Conservation (phyloP, 2,888 invertebrate species). For the Zygaena filipendulae region DNA sequence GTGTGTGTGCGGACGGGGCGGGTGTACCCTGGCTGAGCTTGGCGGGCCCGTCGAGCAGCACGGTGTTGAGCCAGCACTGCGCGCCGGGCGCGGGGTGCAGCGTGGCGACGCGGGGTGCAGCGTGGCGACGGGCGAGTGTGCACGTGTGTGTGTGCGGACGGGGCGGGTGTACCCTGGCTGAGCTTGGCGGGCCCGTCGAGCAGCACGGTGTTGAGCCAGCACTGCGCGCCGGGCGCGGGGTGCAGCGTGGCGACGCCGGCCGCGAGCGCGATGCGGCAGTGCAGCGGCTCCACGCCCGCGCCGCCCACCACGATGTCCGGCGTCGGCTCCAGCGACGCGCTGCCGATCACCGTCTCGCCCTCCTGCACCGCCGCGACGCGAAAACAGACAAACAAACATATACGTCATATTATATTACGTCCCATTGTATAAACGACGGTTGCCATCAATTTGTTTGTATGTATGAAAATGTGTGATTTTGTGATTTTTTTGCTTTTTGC, state of each 20-base stretch:
- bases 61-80: conserved; percentile 86
- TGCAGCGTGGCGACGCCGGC: conserved; percentile 79
- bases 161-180: conserved; percentile 75
- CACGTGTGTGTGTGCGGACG: too few species aligned
- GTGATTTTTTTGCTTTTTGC: too few species aligned
- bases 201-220: conserved; percentile 85
- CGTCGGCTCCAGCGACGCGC: conserved; percentile 73
- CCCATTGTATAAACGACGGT: too few species aligned
- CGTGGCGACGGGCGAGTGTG: too few species aligned
- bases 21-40: conserved; percentile 77
- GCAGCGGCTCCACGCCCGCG: conserved; percentile 80
- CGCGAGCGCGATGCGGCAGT: conserved; percentile 78
- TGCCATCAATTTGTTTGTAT: too few species aligned
- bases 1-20: too few species aligned
- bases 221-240: conserved; percentile 78
- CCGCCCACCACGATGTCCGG: conserved; percentile 85
- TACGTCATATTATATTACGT: background rate
- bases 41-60: conserved; percentile 80
- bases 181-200: conserved; percentile 82
- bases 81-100: conserved; percentile 76
- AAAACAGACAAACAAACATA: background rate
- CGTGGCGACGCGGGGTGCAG: conserved; percentile 78
- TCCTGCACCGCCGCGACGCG: too few species aligned
- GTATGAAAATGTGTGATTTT: too few species aligned
- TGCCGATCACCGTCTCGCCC: conserved; percentile 87